Conservation (phyloP, 2,888 invertebrate species). For the Chymomyza fuscimana region DNA sequence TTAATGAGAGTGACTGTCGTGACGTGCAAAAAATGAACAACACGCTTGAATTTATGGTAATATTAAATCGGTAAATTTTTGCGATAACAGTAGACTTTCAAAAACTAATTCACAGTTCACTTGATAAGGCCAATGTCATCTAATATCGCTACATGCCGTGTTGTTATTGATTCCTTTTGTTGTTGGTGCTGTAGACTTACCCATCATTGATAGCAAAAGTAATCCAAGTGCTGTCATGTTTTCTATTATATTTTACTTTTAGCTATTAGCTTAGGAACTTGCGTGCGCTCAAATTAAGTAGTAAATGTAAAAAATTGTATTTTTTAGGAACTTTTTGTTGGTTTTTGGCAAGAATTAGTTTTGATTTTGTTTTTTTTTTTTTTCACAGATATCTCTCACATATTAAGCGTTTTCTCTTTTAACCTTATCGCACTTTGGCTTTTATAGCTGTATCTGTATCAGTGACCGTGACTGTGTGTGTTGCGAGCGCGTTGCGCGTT, state of each 20-base stretch:
- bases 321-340: slow-evolving; percentile 35
- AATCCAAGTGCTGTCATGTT: slow-evolving; percentile 70
- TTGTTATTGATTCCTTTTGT: not conserved
- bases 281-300: not conserved
- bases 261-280: slow-evolving; percentile 6
- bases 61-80: not conserved
- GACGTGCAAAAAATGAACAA: slow-evolving; percentile 35
- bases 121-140: not conserved
- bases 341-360: slow-evolving; percentile 55
- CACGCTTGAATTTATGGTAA: slow-evolving; percentile 9
- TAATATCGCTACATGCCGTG: not conserved
- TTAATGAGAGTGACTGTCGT: not conserved
- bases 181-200: slow-evolving; percentile 57
- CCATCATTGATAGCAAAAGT: slow-evolving; percentile 74
- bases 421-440: not conserved
- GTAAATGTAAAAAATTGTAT: not conserved
- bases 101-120: not conserved
- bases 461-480: not conserved
- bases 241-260: not conserved
- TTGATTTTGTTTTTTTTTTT: not conserved
- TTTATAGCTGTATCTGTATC: not conserved
- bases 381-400: slow-evolving; percentile 29
- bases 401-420: slow-evolving; percentile 16
- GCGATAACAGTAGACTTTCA: not conserved
- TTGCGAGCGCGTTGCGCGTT: not conserved